Evolutionary conservation across 2,888 invertebrate genomes (phyloP).

Genomic region (Drosophila maculinotata): DNA sequence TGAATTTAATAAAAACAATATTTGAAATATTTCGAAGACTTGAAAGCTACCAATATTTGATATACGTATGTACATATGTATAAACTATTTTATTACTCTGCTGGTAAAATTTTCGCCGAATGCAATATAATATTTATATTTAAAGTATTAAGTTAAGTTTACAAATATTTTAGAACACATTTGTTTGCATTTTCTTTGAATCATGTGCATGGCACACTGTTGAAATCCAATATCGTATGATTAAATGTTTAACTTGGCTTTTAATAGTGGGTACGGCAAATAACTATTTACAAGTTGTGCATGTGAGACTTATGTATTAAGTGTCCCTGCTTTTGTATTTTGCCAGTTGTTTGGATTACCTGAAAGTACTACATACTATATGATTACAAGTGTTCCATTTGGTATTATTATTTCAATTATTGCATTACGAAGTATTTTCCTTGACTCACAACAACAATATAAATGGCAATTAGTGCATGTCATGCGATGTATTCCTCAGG

Average conservation of each 20-base stretch:
- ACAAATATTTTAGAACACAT: neutral
- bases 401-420: constrained; percentile 27
- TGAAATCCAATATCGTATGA: constrained; percentile 14
- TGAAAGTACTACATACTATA: neutral
- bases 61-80: no score
- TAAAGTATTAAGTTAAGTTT: neutral
- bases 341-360: constrained; percentile 22
- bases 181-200: neutral
- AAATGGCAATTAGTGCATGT: constrained; percentile 16
- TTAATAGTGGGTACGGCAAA: constrained; percentile 9
- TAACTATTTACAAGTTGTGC: neutral
- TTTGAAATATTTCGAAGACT: no score
- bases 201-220: neutral
- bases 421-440: constrained; percentile 10
- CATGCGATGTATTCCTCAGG: constrained; percentile 24
- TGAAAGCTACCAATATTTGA: no score
- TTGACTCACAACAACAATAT: constrained; percentile 20
- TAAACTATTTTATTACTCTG: no score
- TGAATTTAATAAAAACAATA: no score
- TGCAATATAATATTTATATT: neutral
- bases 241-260: constrained; percentile 9
- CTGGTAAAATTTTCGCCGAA: neutral
- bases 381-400: constrained; percentile 19
- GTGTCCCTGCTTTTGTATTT: neutral
- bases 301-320: constrained; percentile 2